Evolutionary conservation across 1,140 invertebrate species (phyloP), one percentile per base, ranked within the genome.

Genomic region (Ericerus pela): DNA sequence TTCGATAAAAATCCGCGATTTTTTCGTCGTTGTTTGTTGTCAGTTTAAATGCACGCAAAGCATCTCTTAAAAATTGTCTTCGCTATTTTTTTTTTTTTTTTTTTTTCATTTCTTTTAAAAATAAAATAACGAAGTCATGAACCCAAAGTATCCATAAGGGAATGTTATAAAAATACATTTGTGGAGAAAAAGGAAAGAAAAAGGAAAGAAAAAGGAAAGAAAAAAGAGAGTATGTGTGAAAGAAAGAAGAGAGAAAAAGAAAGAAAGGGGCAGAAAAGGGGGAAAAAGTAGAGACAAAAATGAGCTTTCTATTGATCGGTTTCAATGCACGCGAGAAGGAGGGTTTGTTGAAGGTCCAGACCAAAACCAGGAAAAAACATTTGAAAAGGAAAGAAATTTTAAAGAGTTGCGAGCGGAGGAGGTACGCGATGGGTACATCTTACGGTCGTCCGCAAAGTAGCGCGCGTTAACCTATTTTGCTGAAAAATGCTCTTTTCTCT

Each of bases 271-370:
- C n/a, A n/a, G n/a, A n/a, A n/a, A n/a, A n/a, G n/a, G n/a, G n/a
- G n/a, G n/a, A n/a, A n/a, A n/a, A n/a, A n/a, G n/a, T n/a, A n/a
- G n/a, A 24, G 41, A 47, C 41, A 47, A 47, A 47, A 47, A 47
- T 47, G 41, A 47, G 41, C 41, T 47, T 47, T 47, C 41, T 47
- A 47, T 47, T 47, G 41, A 47, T 47, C 41, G 41, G 41, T 47
- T 47, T 24, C 41, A 47, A 47, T 47, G 22, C 26, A 47, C 22
- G 41, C 8, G 10, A 18, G 41, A 24, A 2, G 41, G 41, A 24
- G 41, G 22, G n/a, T n/a, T n/a, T n/a, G n/a, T 24, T 47, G 41
- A 47, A 47, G 41, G 41, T 47, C 41, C 41, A 47, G 41, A 47
- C 41, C 41, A 24, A 47, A 47, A 47, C 16, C 41, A 47, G 41